Conservation (phyloP, 2,888 invertebrate species). For the Synanthedon myopaeformis region DNA sequence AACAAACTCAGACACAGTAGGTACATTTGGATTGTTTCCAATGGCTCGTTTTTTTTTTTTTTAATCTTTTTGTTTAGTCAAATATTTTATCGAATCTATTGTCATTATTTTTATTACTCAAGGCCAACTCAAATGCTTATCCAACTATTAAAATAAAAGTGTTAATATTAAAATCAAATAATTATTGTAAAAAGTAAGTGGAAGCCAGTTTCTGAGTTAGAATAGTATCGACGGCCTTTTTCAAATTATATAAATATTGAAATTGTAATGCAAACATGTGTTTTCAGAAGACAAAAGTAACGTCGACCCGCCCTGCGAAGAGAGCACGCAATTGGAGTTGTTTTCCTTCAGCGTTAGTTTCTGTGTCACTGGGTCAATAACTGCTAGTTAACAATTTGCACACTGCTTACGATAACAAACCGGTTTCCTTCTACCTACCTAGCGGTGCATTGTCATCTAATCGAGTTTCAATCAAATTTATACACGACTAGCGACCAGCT, state of each 20-base stretch:
- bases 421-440: constrained; percentile 20
- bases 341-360: constrained; percentile 48
- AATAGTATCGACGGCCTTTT: too few relatives aligned
- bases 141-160: too few relatives aligned
- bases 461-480: background rate
- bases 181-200: too few relatives aligned
- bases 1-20: constrained; percentile 42
- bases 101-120: background rate
- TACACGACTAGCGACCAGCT: too few relatives aligned
- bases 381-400: constrained; percentile 49
- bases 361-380: constrained; percentile 66
- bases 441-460: background rate
- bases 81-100: background rate
- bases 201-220: too few relatives aligned
- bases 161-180: too few relatives aligned
- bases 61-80: constrained; percentile 26
- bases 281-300: constrained; percentile 1
- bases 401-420: constrained; percentile 37
- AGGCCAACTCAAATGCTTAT: too few relatives aligned
- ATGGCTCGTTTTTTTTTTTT: constrained; percentile 27
- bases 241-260: too few relatives aligned
- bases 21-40: constrained; percentile 59
- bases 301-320: constrained; percentile 12
- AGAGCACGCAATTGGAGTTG: constrained; percentile 48
- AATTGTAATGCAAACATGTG: too few relatives aligned